Percentiles rank a stretch among this genome's conserved stretches.
phyloP scores from a whole-genome alignment of 2,797 vertebrate species.

The Allobates femoralis region DNA sequence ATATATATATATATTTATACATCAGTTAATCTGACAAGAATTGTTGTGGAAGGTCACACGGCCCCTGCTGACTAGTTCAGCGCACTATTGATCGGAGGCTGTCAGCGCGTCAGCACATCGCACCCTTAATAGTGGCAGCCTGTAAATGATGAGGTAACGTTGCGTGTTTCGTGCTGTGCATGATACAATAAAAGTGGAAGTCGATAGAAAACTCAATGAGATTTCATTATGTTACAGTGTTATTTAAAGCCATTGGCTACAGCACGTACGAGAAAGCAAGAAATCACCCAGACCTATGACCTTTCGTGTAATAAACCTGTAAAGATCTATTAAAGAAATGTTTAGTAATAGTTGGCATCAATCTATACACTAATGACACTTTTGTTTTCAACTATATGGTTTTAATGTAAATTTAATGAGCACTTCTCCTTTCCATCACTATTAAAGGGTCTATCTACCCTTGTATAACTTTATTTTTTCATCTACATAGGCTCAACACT shows the following conservation, averaged over 20 bases:
- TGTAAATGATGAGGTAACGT: slow-evolving; percentile 5
- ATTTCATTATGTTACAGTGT: slow-evolving; percentile 27
- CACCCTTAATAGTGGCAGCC: slow-evolving; percentile 1
- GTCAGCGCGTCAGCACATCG: neutral
- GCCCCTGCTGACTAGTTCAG: neutral
- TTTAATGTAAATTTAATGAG: neutral
- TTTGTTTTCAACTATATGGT: neutral
- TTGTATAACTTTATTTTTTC: neutral
- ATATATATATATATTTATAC: neutral
- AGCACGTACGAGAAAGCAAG: neutral
- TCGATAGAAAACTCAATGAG: neutral
- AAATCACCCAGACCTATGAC: slow-evolving; percentile 33
- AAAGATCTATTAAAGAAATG: neutral
- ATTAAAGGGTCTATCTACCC: neutral
- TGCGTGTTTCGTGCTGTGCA: neutral
- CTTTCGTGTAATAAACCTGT: slow-evolving; percentile 7
- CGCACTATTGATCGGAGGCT: neutral
- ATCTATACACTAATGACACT: neutral
- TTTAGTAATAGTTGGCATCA: neutral
- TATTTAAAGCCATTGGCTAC: neutral
- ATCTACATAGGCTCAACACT: neutral
- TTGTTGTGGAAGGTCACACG: neutral
- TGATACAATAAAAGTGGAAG: neutral
- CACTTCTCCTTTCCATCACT: neutral
- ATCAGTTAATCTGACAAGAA: neutral